Conservation (phyloP, 2,113 vertebrate species). For the Psammodynastes pulverulentus region DNA sequence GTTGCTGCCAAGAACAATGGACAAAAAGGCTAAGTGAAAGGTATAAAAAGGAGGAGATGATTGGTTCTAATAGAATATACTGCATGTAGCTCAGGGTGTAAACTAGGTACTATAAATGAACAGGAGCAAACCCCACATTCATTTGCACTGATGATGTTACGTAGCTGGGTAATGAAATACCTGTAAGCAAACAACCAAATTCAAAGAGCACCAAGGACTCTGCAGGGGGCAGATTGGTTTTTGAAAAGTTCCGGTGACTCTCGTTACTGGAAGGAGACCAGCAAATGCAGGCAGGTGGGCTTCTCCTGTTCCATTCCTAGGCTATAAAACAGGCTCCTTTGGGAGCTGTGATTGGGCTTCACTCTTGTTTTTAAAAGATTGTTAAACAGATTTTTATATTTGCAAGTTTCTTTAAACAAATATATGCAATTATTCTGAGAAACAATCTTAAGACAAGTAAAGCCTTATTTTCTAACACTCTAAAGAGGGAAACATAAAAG, state of each 20-base stretch:
- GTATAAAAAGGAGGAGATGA: neutral
- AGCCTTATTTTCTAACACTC: neutral
- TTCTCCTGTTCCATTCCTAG: neutral
- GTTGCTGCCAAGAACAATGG: neutral
- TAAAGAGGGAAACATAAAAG: neutral
- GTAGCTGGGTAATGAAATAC: neutral
- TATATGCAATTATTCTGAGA: neutral
- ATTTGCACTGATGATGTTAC: neutral
- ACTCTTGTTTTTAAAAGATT: neutral
- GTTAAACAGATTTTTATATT: neutral
- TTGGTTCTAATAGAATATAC: neutral
- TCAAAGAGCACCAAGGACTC: neutral
- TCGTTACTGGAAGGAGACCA: neutral
- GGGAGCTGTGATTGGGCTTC: neutral
- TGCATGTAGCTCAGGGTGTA: neutral
- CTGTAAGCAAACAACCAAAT: neutral
- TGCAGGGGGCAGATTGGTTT: neutral
- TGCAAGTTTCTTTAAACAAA: neutral
- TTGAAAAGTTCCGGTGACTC: neutral
- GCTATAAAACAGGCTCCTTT: neutral
- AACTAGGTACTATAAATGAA: neutral
- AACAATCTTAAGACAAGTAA: neutral
- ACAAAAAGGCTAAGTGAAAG: neutral
- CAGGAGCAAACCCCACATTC: neutral
- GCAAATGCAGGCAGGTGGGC: neutral